phyloP scores from a whole-genome alignment of 2,797 vertebrate species.

The Diplodus puntazzo region DNA sequence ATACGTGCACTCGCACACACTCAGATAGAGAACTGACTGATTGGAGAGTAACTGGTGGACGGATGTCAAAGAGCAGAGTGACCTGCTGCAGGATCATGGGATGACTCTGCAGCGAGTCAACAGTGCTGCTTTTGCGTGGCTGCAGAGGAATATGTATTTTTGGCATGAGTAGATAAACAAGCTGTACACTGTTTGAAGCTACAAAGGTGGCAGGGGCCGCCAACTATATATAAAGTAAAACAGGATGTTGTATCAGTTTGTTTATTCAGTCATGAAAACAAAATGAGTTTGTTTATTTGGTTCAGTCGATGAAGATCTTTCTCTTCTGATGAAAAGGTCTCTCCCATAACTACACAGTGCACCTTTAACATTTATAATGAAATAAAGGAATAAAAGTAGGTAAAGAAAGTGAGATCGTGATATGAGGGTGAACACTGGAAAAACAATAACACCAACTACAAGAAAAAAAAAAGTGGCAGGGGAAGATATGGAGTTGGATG shows the following conservation, averaged over 20 bases:
- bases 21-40: slow-evolving; percentile 37
- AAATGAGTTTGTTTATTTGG: too few relatives aligned
- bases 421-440: not conserved
- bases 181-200: too few relatives aligned
- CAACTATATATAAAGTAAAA: too few relatives aligned
- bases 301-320: too few relatives aligned
- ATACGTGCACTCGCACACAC: slow-evolving; percentile 14
- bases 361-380: not conserved
- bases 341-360: not conserved
- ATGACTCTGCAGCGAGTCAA: not conserved
- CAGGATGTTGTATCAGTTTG: too few relatives aligned
- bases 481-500: slow-evolving; percentile 10
- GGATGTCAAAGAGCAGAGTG: slow-evolving; percentile 2
- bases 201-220: too few relatives aligned
- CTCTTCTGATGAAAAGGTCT: too few relatives aligned
- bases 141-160: not conserved
- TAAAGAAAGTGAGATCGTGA: not conserved
- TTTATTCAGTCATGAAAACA: too few relatives aligned
- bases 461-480: not conserved
- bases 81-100: not conserved
- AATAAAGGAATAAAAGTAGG: not conserved
- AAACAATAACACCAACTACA: not conserved
- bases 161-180: too few relatives aligned
- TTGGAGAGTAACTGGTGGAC: not conserved
- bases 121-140: slow-evolving; percentile 9